These are phyloP conservation scores for Caretta caretta DNA, from an alignment of 2,113 vertebrate species.

Conservation along the genomic window DNA sequence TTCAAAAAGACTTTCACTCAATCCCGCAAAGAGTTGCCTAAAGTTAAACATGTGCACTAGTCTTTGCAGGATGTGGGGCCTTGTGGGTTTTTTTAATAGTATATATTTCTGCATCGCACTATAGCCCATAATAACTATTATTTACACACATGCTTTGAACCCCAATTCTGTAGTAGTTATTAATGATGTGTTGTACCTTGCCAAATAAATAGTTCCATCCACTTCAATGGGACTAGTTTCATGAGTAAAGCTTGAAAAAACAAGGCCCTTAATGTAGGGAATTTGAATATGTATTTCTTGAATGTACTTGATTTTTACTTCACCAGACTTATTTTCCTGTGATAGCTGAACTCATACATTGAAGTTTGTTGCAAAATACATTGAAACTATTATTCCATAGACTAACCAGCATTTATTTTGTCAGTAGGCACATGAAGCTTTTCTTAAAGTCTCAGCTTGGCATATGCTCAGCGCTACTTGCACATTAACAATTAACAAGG, in stretches of 20 bases:
- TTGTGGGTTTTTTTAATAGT: not conserved
- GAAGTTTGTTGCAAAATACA: slow-evolving; percentile 54
- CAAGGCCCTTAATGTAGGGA: not conserved
- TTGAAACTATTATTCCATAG: slow-evolving; percentile 67
- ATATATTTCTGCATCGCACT: not conserved
- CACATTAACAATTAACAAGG: slow-evolving; percentile 73
- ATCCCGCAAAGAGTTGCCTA: not conserved
- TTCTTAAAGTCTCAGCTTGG: slow-evolving; percentile 56
- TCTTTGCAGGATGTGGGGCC: not conserved
- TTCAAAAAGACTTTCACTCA: not conserved
- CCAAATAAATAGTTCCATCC: slow-evolving; percentile 8
- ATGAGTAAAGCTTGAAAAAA: slow-evolving; percentile 21
- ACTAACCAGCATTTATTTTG: slow-evolving; percentile 69
- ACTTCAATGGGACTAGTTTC: not conserved
- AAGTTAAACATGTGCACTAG: not conserved
- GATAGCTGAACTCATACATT: not conserved
- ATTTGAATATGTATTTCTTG: not conserved
- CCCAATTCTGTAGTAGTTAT: not conserved
- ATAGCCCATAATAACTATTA: not conserved
- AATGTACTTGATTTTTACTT: slow-evolving; percentile 6
- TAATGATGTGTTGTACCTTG: not conserved
- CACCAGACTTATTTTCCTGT: slow-evolving; percentile 2
- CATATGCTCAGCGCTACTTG: slow-evolving; percentile 65
- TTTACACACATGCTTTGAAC: not conserved
- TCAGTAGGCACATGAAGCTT: slow-evolving; percentile 49